phyloP scores from a whole-genome alignment of 2,113 vertebrate species.

The Oreotrochilus melanogaster region DNA sequence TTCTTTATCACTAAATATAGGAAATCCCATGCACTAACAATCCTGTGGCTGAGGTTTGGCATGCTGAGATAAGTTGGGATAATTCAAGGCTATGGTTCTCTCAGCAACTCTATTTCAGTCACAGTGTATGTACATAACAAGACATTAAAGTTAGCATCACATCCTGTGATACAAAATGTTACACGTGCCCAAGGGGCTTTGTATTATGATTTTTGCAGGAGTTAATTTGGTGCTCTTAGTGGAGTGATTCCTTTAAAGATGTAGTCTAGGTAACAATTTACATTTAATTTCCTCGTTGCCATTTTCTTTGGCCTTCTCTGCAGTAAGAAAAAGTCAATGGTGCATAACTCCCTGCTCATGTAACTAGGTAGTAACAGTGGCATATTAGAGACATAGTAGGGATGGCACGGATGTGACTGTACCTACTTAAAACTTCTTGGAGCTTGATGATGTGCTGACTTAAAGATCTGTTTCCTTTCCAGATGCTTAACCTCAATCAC shows the following conservation, averaged over 20 bases:
- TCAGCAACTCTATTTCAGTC: slow-evolving; percentile 19
- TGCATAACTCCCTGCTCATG: slow-evolving; percentile 11
- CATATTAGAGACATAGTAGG: not conserved
- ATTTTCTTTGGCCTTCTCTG: slow-evolving; percentile 12
- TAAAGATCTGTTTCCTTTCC: not conserved
- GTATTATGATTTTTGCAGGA: slow-evolving; percentile 36
- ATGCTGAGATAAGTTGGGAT: not conserved
- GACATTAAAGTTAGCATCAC: slow-evolving; percentile 2
- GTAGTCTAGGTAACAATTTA: slow-evolving; percentile 39
- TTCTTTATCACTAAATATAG: not conserved
- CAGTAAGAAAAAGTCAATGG: slow-evolving; percentile 10
- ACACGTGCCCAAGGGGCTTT: not conserved
- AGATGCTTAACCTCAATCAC: not conserved
- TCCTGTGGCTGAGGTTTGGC: not conserved
- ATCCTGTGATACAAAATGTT: slow-evolving; percentile 12
- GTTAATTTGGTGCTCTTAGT: slow-evolving; percentile 35
- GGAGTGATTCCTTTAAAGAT: slow-evolving; percentile 25
- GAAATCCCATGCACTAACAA: not conserved
- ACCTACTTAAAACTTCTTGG: not conserved
- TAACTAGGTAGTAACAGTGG: not conserved
- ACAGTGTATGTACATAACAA: not conserved
- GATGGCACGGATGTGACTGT: not conserved
- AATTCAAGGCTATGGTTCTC: slow-evolving; percentile 41
- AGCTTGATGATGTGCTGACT: not conserved
- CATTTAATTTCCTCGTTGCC: not conserved